phyloP scores from a whole-genome alignment of 2,797 vertebrate species.

The Cyprinella venusta region DNA sequence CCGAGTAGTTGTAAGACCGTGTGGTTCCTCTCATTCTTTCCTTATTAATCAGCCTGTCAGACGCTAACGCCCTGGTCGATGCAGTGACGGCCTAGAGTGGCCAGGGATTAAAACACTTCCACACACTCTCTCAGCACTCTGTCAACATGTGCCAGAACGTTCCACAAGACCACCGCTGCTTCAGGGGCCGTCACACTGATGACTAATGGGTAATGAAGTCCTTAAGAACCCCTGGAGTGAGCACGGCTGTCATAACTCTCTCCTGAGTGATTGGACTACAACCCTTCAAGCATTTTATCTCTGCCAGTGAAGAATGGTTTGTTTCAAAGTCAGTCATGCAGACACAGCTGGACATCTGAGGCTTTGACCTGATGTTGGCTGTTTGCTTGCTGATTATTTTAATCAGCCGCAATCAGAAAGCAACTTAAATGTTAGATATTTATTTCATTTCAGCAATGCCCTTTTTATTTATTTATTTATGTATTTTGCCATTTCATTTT shows the following conservation, averaged over 20 bases:
- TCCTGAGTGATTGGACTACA: slow-evolving; percentile 49
- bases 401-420: slow-evolving; percentile 20
- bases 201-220: slow-evolving; percentile 64
- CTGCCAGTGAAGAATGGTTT: slow-evolving; percentile 39
- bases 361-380: slow-evolving; percentile 39
- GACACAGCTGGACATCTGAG: slow-evolving; percentile 48
- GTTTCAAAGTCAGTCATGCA: slow-evolving; percentile 49
- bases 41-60: slow-evolving; percentile 63
- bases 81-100: slow-evolving; percentile 49
- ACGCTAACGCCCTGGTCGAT: slow-evolving; percentile 57
- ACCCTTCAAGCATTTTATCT: slow-evolving; percentile 49
- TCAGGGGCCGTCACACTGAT: slow-evolving; percentile 54
- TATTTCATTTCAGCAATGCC: background rate
- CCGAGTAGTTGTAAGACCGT: slow-evolving; percentile 24
- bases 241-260: slow-evolving; percentile 45
- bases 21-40: slow-evolving; percentile 51
- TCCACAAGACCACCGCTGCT: slow-evolving; percentile 57
- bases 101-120: slow-evolving; percentile 62
- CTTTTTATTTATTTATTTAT: too few species aligned
- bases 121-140: slow-evolving; percentile 58
- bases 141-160: slow-evolving; percentile 54
- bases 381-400: slow-evolving; percentile 40
- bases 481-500: too few species aligned
- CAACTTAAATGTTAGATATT: background rate
- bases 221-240: slow-evolving; percentile 56